Evolutionary conservation across 2,113 vertebrate genomes (phyloP).

Genomic region (Trogon surrucura): DNA sequence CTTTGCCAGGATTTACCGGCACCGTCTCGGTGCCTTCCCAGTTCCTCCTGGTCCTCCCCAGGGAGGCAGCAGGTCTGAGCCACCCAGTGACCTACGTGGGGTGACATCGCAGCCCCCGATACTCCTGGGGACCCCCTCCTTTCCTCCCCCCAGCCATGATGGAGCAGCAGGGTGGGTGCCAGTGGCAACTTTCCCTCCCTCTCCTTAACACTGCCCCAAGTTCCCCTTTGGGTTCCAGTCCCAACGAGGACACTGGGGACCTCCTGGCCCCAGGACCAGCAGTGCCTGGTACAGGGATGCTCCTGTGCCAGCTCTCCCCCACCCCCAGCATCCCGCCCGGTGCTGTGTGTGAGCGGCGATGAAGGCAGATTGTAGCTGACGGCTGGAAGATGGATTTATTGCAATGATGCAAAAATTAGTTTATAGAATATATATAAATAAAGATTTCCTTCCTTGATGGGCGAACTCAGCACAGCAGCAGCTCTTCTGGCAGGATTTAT

Average conservation of each 20-base stretch:
- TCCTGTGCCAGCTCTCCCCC: not conserved
- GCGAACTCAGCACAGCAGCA: conserved; percentile 49
- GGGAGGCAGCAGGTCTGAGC: not conserved
- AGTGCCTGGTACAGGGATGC: not conserved
- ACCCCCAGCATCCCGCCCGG: not conserved
- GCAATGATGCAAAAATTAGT: conserved; percentile 68
- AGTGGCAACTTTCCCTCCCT: fast-evolving
- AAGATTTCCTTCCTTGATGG: conserved; percentile 68
- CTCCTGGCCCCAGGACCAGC: fast-evolving
- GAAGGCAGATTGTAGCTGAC: conserved; percentile 1
- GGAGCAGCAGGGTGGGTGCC: fast-evolving
- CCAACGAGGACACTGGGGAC: fast-evolving
- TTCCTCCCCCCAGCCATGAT: fast-evolving
- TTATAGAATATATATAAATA: conserved; percentile 66
- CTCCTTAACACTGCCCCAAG: fast-evolving
- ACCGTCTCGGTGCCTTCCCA: not conserved
- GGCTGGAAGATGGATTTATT: conserved; percentile 65
- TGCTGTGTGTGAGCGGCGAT: not conserved
- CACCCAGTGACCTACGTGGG: fast-evolving
- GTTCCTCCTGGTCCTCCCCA: not conserved
- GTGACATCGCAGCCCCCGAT: fast-evolving
- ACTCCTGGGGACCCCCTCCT: not conserved
- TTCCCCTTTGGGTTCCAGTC: not conserved
- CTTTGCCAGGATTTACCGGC: not conserved
- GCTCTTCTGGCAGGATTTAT: conserved; percentile 46